Conservation (phyloP, 2,113 vertebrate genomes). For the Oncorhynchus clarkii region DNA sequence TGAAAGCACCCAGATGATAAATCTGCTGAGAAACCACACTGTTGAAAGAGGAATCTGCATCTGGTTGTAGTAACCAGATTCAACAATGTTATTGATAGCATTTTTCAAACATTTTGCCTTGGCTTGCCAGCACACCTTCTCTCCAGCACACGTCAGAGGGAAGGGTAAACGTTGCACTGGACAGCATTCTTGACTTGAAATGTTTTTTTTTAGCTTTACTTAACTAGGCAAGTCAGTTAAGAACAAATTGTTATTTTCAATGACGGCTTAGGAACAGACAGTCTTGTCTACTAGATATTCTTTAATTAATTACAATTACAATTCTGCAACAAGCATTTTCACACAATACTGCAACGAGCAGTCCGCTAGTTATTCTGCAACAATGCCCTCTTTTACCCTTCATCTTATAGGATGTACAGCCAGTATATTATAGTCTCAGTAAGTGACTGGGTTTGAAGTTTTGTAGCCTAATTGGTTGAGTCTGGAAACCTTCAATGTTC, state of each 20-base stretch:
- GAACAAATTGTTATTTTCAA: too few species aligned
- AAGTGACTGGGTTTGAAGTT: slow-evolving; percentile 42
- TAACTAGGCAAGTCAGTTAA: too few species aligned
- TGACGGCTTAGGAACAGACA: too few species aligned
- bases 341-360: not conserved
- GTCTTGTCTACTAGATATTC: too few species aligned
- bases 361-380: not conserved
- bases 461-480: slow-evolving; percentile 66
- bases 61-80: slow-evolving; percentile 24
- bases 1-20: slow-evolving; percentile 12
- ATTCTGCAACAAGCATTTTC: not conserved
- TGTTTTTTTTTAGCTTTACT: too few species aligned
- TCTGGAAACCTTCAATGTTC: slow-evolving; percentile 46
- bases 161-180: not conserved
- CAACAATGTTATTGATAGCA: slow-evolving; percentile 14
- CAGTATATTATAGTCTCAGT: not conserved
- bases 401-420: not conserved
- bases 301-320: not conserved
- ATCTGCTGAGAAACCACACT: not conserved
- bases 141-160: slow-evolving; percentile 1
- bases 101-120: not conserved
- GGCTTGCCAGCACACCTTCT: not conserved
- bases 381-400: not conserved
- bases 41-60: slow-evolving; percentile 25
- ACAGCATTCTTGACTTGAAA: not conserved